Evolutionary conservation across 2,888 invertebrate species (phyloP), one percentile per base, ranked within the genome.

Genomic region (Hecatera dysodea): DNA sequence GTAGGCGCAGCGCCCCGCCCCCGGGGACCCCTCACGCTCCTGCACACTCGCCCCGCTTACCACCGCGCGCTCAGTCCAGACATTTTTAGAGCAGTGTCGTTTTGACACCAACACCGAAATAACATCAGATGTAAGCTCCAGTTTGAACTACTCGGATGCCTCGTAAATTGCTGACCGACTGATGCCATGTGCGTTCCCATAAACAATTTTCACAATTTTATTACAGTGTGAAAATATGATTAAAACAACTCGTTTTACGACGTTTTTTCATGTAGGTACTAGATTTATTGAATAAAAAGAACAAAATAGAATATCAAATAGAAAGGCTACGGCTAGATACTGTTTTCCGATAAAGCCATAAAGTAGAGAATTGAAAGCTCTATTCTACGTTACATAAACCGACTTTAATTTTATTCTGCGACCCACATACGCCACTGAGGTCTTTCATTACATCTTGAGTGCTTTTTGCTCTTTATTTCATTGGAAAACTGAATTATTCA

Each of bases 41-140:
- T 66, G 66, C 73, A 75, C 76, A 67, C 76, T 69, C 83, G 81
- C 81, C 78, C 70, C 73, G 72, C 64, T 53, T 78, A 81, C 84
- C 73, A 87, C 53, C 83, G 82, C 86, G 82, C 85, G 81, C 83
- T 88, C 88, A 86, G 80, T 85, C 70, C 90, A 93, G 92, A 93
- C 95, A 96, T 94, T 94, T 95, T 94, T 96, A 95, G 95, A 92
- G 92, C 93, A 93, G 93, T 94, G 93, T 94, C 94, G 94, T 93
- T 95, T 95, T 95, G 94, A 95, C 95, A 95, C 94, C 93, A 91
- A 92, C 95, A 94, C 95, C 93, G 94, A 96, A 96, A 96, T 95
- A 96, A 94, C 93, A 93, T 89, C 85, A 89, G 90, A 90, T 88
- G 86, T 87, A 91, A 92, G 93, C 92, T 92, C 92, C 89, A 89